phyloP scores from a whole-genome alignment of 2,888 invertebrate species.

The Thera britannica region DNA sequence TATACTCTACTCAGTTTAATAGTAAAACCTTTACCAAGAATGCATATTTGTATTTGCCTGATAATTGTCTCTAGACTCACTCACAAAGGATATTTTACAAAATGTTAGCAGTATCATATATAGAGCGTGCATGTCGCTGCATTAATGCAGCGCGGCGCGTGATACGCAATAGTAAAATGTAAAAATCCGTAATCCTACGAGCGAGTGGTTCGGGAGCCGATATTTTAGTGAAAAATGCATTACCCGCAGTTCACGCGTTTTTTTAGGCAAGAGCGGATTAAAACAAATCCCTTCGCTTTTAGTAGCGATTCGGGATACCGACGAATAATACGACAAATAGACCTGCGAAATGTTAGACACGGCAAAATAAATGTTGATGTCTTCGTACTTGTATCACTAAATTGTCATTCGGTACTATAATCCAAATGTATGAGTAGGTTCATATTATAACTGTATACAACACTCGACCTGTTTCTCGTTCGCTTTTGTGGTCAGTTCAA shows the following conservation, averaged over 20 bases:
- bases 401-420: not conserved
- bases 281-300: not conserved
- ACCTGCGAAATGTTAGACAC: not conserved
- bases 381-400: not conserved
- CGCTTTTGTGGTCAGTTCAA: slow-evolving; percentile 15
- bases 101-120: too few relatives aligned
- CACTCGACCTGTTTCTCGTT: not conserved
- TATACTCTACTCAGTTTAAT: too few relatives aligned
- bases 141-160: too few relatives aligned
- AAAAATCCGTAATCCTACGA: not conserved
- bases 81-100: too few relatives aligned
- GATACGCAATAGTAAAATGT: not conserved
- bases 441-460: not conserved
- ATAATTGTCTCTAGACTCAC: too few relatives aligned
- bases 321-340: not conserved
- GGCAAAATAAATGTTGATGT: not conserved
- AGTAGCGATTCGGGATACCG: not conserved
- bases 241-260: not conserved
- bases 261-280: not conserved
- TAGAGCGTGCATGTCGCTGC: too few relatives aligned
- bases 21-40: too few relatives aligned
- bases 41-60: too few relatives aligned
- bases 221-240: not conserved
- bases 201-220: not conserved
- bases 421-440: not conserved